Conservation (phyloP, 2,113 vertebrate species). For the Butastur rufipennis region DNA sequence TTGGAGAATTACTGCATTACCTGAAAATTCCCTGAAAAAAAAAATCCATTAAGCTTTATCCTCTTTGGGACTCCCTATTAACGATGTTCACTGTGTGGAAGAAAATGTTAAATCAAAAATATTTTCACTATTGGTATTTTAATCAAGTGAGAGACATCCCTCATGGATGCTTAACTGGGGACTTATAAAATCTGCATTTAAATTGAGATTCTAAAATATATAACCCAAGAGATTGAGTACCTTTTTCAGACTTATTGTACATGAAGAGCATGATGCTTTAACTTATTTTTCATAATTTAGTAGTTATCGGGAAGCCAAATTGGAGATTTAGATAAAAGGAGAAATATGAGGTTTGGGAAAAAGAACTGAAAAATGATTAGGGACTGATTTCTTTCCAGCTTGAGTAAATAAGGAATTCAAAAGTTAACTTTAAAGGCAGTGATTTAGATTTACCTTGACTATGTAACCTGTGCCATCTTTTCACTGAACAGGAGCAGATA, state of each 20-base stretch:
- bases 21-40: conserved; percentile 43
- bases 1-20: conserved; percentile 16
- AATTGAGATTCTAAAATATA: conserved; percentile 66
- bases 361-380: conserved; percentile 31
- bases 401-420: conserved; percentile 28
- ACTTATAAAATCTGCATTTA: conserved; percentile 75
- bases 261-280: conserved; percentile 10
- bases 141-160: conserved; percentile 59
- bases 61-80: conserved; percentile 7
- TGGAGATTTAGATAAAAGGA: conserved; percentile 9
- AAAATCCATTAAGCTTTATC: background rate
- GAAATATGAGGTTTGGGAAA: background rate
- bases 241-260: background rate
- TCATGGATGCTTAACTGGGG: conserved; percentile 9
- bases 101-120: conserved; percentile 53
- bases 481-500: background rate
- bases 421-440: background rate
- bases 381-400: background rate
- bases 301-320: conserved; percentile 22
- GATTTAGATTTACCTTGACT: background rate
- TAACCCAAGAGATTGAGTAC: conserved; percentile 20
- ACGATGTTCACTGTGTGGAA: background rate
- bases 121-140: conserved; percentile 58
- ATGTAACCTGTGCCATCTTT: background rate
- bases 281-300: conserved; percentile 7